A percentile compares a stretch with the other conserved stretches of the same genome.
Conservation (phyloP, 2,113 vertebrate genomes). For the Pachypanchax playfairii region DNA sequence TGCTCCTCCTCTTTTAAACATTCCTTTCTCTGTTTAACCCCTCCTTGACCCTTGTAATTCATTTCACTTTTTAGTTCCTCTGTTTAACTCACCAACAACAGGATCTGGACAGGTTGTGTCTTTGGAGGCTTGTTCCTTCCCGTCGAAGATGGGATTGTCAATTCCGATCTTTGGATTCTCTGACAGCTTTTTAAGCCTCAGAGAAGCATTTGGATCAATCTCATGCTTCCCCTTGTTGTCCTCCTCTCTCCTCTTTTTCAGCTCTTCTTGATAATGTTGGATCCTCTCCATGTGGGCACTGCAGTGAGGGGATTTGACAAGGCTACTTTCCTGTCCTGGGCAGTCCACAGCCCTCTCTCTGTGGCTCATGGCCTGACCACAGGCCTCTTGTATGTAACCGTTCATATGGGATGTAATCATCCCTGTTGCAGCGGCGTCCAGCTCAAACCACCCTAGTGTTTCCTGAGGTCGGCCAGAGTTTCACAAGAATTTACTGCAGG, state of each 20-base stretch:
- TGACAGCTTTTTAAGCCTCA: slow-evolving; percentile 90
- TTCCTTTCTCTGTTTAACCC: slow-evolving; percentile 20
- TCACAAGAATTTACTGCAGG: slow-evolving; percentile 23
- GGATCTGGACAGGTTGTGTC: slow-evolving; percentile 75
- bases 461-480: slow-evolving; percentile 15
- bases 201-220: slow-evolving; percentile 88
- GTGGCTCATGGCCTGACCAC: slow-evolving; percentile 79
- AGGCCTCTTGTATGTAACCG: slow-evolving; percentile 87
- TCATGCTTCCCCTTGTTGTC: slow-evolving; percentile 85
- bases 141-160: slow-evolving; percentile 94
- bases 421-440: slow-evolving; percentile 39
- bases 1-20: slow-evolving; percentile 18
- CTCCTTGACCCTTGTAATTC: not conserved
- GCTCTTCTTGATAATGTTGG: slow-evolving; percentile 91
- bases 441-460: slow-evolving; percentile 40
- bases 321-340: slow-evolving; percentile 84
- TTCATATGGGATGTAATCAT: slow-evolving; percentile 95
- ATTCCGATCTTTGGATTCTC: slow-evolving; percentile 91
- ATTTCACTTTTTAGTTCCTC: not conserved
- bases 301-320: slow-evolving; percentile 71
- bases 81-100: slow-evolving; percentile 54
- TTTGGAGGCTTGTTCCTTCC: slow-evolving; percentile 84
- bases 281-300: slow-evolving; percentile 88
- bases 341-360: slow-evolving; percentile 93
- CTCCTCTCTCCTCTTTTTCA: slow-evolving; percentile 86